Evolutionary conservation across 2,888 invertebrate genomes (phyloP), one percentile per base, ranked within the genome.

Genomic region (Eupithecia subfuscata): DNA sequence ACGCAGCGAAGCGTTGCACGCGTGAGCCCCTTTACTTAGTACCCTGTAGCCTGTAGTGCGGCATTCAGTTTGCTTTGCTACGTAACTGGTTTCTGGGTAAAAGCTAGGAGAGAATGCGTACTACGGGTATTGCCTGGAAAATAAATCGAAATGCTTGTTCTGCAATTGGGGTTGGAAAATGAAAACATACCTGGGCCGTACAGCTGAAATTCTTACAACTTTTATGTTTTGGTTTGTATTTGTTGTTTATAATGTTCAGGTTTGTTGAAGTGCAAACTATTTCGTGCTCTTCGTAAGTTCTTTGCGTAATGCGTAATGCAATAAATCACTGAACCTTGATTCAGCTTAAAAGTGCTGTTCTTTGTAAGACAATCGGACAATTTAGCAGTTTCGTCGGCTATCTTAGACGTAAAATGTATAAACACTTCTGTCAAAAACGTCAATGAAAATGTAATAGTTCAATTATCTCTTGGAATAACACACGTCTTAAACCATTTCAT

Each of bases 1-100:
- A 73, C 75, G 82, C 86, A 86, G 81, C 85, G 84, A 82, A 84
- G 84, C 84, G 82, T 84, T 81, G 82, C 81, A 81, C 79, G 83
- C 80, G 82, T 84, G 81, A 86, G 83, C 83, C 79, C 84, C 82
- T 82, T 80, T 84, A 76, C 77, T 76, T 77, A 80, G 63, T 5
- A 16, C 25, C 34, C 1, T 63, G 60, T 65, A 72, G n/a, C n/a
- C n/a, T 63, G 60, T 70, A 72, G 69, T 43, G 69, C 22, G 56
- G 75, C 74, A 75, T 70, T 74, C 65, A 70, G 73, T 76, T 73
- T 30, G 70, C 64, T 48, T 71, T 71, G 60, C 25, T 40, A 56
- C 22, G n/a, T 9, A 16, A 63, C 16, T 30, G 63, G 18, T 18
- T 34, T 30, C 64, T 30, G 7, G 34, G 12, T 64, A 69, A 48